Evolutionary conservation across 2,888 invertebrate genomes (phyloP).

Genomic region (Scaptomyza parva): DNA sequence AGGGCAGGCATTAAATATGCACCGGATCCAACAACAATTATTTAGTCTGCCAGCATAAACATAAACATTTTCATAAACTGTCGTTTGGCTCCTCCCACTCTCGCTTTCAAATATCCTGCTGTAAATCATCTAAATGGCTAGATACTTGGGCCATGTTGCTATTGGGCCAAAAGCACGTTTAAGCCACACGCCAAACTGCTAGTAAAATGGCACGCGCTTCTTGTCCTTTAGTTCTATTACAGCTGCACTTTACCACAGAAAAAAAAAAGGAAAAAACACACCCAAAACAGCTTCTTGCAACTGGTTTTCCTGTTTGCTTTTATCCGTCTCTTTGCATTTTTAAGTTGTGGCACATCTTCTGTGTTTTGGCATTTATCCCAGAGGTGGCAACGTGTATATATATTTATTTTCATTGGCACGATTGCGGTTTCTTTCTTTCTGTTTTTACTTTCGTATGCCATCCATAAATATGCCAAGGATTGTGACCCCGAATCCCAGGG

Average conservation of each 20-base stretch:
- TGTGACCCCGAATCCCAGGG: slow-evolving; percentile 13
- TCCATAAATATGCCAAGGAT: slow-evolving; percentile 40
- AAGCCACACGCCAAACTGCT: slow-evolving; percentile 49
- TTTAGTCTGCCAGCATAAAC: neutral
- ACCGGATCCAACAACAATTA: slow-evolving; percentile 30
- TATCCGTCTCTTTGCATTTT: slow-evolving; percentile 18
- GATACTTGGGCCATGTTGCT: slow-evolving; percentile 30
- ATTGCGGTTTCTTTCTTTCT: slow-evolving; percentile 17
- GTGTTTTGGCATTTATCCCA: slow-evolving; percentile 38
- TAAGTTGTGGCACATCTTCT: slow-evolving; percentile 14
- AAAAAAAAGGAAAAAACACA: neutral
- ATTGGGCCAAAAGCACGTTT: slow-evolving; percentile 48
- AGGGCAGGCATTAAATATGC: slow-evolving; percentile 7
- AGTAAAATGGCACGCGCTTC: slow-evolving; percentile 58
- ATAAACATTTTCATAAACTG: slow-evolving; percentile 45
- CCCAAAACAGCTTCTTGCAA: neutral
- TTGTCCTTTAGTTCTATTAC: slow-evolving; percentile 2
- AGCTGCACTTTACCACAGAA: slow-evolving; percentile 30
- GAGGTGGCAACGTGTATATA: slow-evolving; percentile 13
- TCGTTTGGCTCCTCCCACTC: neutral
- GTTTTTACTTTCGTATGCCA: slow-evolving; percentile 1
- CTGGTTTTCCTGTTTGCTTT: neutral
- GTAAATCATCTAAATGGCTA: neutral
- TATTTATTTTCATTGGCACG: slow-evolving; percentile 11
- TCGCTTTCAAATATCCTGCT: neutral